Evolutionary conservation across 1,140 invertebrate species (phyloP), one percentile per base, ranked within the genome.

Genomic region (Parapsyche elsis): DNA sequence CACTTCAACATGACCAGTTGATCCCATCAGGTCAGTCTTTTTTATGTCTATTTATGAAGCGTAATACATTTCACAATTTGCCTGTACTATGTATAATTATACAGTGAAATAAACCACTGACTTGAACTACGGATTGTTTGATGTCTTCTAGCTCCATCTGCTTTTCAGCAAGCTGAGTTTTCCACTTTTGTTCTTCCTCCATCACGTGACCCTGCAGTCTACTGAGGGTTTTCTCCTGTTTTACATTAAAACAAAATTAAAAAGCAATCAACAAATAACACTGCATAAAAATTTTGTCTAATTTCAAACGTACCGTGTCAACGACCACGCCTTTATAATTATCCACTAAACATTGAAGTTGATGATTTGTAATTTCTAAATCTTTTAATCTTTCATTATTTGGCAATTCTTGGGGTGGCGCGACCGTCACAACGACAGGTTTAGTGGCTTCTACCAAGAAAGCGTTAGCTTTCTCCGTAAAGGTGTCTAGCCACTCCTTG

Each of bases 291-390:
- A 67, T 26, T 24, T 24, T 57, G 57, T 53, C 14, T 5, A 71
- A 71, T 71, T 26, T 26, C 16, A 80, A 83, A 88, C 89, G 87
- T 88, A 94, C 94, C 2, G 94, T 95, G 84, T 95, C 93, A 64
- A 92, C 90, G 81, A 95, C 94, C 79, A 94, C 92, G 84, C 88
- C 91, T 84, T 94, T 93, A 84, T 95, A 94, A 86, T 94, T 91
- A 46, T 91, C 89, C 26, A 94, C 91, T 85, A 93, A 90, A 16
- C 87, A 86, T 83, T 94, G 91, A 79, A 94, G 86, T 81, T 91
- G 90, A 84, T 89, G 88, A 84, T 93, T 93, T 85, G 94, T 87
- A 79, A 84, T 83, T 73, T 83, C 61, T 57, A 90, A 81, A 16
- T 90, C 87, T n/a, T 82, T 81, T 57, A 46, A 45, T 57, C 73